phyloP scores from a whole-genome alignment of 2,888 invertebrate genomes.

The Kuschelorhynchus macadamiae region DNA sequence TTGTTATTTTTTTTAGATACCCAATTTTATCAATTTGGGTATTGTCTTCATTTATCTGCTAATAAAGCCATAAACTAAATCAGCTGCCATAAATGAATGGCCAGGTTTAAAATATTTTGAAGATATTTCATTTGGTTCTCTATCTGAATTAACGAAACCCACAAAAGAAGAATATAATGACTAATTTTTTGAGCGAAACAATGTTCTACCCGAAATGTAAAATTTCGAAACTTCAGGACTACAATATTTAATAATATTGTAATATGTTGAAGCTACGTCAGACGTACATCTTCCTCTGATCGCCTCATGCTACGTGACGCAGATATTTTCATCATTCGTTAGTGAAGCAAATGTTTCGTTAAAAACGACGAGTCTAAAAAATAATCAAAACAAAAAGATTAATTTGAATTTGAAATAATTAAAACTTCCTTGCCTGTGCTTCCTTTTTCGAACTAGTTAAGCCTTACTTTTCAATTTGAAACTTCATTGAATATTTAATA shows the following conservation, averaged over 20 bases:
- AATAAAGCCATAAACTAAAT: slow-evolving; percentile 5
- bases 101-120: slow-evolving; percentile 14
- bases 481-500: too few species aligned
- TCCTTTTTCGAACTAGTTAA: too few species aligned
- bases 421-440: too few species aligned
- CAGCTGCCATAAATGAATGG: slow-evolving; percentile 10
- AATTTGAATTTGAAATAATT: too few species aligned
- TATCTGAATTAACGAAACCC: slow-evolving; percentile 1
- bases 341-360: slow-evolving; percentile 15
- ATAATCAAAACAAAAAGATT: too few species aligned
- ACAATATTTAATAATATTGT: slow-evolving; percentile 1
- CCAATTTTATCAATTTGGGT: too few species aligned
- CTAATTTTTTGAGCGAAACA: slow-evolving; percentile 14
- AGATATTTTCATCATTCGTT: slow-evolving; percentile 8
- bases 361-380: slow-evolving; percentile 8
- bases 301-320: slow-evolving; percentile 4
- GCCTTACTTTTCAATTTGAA: too few species aligned
- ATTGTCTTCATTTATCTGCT: slow-evolving; percentile 5
- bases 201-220: slow-evolving; percentile 10
- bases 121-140: not conserved
- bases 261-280: slow-evolving; percentile 9
- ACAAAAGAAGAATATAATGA: slow-evolving; percentile 9
- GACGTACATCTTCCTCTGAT: slow-evolving; percentile 7
- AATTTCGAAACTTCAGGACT: not conserved
- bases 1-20: too few species aligned